A percentile compares a stretch with the other conserved stretches of the same genome.
Conservation (phyloP, 2,888 invertebrate species). For the Nemotelus nigrinus region DNA sequence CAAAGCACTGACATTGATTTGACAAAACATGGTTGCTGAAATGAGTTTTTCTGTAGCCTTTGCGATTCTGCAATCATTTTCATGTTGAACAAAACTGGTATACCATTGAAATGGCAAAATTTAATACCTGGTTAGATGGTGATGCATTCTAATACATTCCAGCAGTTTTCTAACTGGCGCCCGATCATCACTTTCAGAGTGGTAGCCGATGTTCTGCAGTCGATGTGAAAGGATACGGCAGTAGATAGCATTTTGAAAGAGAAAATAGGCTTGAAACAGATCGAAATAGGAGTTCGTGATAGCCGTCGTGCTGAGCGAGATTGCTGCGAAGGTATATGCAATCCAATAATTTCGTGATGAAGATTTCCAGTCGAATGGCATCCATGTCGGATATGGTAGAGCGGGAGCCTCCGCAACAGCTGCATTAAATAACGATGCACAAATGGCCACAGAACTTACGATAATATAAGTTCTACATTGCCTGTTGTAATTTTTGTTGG, state of each 20-base stretch:
- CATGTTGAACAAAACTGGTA: neutral
- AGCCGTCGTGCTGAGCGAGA: neutral
- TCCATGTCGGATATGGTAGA: conserved; percentile 4
- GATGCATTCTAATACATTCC: neutral
- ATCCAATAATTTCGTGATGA: neutral
- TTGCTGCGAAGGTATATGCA: neutral
- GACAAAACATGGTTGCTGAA: conserved; percentile 18
- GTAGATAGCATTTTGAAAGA: neutral
- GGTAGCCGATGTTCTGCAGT: neutral
- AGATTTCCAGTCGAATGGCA: conserved; percentile 10
- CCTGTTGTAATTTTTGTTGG: conserved; percentile 18
- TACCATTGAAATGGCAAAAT: neutral
- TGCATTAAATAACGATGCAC: neutral
- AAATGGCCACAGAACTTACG: neutral
- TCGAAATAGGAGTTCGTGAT: neutral
- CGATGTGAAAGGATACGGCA: neutral
- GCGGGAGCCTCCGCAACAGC: neutral
- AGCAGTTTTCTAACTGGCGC: neutral
- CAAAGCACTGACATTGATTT: conserved; percentile 34
- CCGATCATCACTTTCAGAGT: neutral
- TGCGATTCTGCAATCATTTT: conserved; percentile 13
- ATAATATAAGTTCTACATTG: neutral
- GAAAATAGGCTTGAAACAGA: neutral
- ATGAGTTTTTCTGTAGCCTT: conserved; percentile 15
- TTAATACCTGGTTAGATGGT: neutral